Base-by-base conservation (phyloP, 2,888 invertebrate species). In the Phasia obesa region DNA sequence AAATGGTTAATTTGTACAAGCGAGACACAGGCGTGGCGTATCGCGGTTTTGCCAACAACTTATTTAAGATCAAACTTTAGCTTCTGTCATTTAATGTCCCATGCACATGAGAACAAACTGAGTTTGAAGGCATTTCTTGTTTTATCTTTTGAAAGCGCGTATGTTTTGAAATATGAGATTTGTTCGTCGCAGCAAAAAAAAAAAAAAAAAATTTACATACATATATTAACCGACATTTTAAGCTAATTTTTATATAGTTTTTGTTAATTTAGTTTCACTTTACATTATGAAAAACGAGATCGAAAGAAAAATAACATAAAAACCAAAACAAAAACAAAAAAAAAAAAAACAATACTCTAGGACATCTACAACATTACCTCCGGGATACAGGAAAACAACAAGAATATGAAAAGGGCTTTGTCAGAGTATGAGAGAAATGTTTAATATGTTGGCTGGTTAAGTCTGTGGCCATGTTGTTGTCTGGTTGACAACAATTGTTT, bases 401-500 rank as follows among this genome's bases (percentile, higher is more conserved):
- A 21, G 5, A 55, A 35, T 31, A 31, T 31, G 9, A 69, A 53
- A 60, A 35, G 13, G 11, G 19, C 21, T 59, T 53, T 47, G 25
- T 17, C 9, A n/a, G 35, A 19, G 55, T 17, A 57, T n/a, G 47
- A 35, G 38, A 21, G 35, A 7, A 70, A 38, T 23, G 23, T 71
- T 78, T 51, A 71, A 65, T 59, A 71, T 71, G 71, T 71, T 71
- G 51, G 15, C 64, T 57, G 57, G 64, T 59, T 65, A 65, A 78
- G 70, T 74, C 44, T 78, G 82, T 80, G 83, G 76, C 71, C 75
- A 83, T 69, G 83, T 76, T 83, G 64, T 76, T 79, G 75, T 80
- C 80, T 84, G 75, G 75, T 80, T 83, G 79, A 76, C 83, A 83
- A 80, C 83, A 83, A 84, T 76, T 80, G 67, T 76, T 76, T 75